A percentile compares a stretch with the other conserved stretches of the same genome.
Conservation (phyloP, 2,888 invertebrate species). For the Cataglyphis cursor region DNA sequence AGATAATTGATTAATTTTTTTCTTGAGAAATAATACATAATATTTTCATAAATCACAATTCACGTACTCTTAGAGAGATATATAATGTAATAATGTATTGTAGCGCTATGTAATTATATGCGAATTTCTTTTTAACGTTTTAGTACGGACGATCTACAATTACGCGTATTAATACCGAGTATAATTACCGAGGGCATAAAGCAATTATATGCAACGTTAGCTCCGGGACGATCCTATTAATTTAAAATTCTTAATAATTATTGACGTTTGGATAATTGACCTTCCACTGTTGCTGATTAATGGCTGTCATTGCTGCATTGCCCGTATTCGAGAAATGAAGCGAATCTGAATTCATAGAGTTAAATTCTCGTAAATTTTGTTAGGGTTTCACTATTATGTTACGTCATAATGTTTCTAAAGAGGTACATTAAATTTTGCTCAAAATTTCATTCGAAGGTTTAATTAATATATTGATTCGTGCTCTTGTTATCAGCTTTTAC, state of each 20-base stretch:
- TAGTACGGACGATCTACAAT: conserved; percentile 7
- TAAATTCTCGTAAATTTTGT: conserved; percentile 43
- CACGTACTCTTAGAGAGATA: background rate
- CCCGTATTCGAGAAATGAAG: conserved; percentile 58
- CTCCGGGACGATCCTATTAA: conserved; percentile 37
- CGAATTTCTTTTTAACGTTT: conserved; percentile 17
- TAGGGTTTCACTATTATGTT: conserved; percentile 29
- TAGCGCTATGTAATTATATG: conserved; percentile 1
- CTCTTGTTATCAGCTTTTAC: background rate
- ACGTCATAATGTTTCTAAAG: conserved; percentile 29
- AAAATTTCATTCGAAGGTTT: conserved; percentile 30
- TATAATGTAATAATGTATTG: background rate
- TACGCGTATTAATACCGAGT: conserved; percentile 35
- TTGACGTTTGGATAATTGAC: conserved; percentile 70
- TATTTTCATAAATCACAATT: background rate
- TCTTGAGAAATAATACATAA: background rate
- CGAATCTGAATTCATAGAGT: conserved; percentile 55
- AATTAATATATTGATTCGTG: conserved; percentile 27
- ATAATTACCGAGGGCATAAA: conserved; percentile 31
- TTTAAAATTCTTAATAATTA: conserved; percentile 67
- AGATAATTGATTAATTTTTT: background rate
- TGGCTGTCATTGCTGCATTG: conserved; percentile 62
- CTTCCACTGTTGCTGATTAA: conserved; percentile 73
- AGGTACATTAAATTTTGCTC: conserved; percentile 4
- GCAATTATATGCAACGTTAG: conserved; percentile 50